Evolutionary conservation across 2,113 vertebrate genomes (phyloP).

Genomic region (Candoia aspera): DNA sequence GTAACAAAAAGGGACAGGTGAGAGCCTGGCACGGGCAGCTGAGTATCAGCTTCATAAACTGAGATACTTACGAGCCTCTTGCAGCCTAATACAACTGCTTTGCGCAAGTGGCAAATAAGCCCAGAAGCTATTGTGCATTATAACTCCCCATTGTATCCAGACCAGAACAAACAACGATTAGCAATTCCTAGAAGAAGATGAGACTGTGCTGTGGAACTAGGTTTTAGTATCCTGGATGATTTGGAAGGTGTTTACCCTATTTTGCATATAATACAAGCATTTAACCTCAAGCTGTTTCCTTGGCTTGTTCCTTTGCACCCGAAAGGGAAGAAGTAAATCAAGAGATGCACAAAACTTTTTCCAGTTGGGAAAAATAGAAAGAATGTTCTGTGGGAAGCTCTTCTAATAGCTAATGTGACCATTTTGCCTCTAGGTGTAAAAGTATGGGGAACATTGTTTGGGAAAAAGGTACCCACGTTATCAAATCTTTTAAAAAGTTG

Average conservation of each 20-base stretch:
- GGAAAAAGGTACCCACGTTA: not conserved
- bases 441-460: not conserved
- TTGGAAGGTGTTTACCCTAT: not conserved
- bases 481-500: not conserved
- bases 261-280: not conserved
- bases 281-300: not conserved
- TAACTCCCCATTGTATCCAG: not conserved
- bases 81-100: not conserved
- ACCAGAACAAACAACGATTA: not conserved
- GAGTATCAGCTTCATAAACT: not conserved
- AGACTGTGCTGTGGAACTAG: not conserved
- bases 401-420: not conserved
- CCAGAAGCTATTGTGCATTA: not conserved
- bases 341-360: not conserved
- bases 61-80: not conserved
- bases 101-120: not conserved
- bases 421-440: constrained; percentile 3
- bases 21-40: not conserved
- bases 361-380: not conserved
- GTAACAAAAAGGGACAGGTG: not conserved
- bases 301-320: not conserved
- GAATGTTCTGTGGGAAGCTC: not conserved
- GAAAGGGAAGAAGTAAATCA: not conserved
- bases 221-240: not conserved
- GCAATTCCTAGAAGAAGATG: not conserved